A percentile compares a stretch with the other conserved stretches of the same genome.
Conservation (phyloP, 2,797 vertebrate species). For the Syndactyla subalaris region DNA sequence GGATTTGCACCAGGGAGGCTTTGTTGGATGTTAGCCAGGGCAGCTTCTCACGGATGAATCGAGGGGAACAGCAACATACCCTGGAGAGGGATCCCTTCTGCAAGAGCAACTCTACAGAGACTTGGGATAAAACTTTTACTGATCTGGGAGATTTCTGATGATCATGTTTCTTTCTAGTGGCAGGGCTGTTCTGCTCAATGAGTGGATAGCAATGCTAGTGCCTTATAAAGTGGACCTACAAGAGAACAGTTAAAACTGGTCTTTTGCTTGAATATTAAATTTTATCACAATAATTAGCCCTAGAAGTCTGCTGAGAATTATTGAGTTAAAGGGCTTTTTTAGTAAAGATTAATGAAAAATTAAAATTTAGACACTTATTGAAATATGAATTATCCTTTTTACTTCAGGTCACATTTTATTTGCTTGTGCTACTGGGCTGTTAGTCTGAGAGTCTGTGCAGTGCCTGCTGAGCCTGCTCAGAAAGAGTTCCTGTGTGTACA, state of each 20-base stretch:
- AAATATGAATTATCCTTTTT: background rate
- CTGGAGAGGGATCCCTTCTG: background rate
- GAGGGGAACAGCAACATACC: background rate
- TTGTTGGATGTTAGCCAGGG: background rate
- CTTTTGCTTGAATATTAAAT: background rate
- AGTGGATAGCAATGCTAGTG: background rate
- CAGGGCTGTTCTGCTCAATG: background rate
- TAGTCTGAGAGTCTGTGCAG: background rate
- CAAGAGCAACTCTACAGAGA: background rate
- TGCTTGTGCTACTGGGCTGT: background rate
- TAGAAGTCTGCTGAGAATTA: background rate
- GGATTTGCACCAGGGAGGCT: background rate
- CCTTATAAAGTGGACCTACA: background rate
- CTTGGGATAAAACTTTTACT: background rate
- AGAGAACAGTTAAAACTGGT: background rate
- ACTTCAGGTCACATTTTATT: background rate
- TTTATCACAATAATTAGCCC: background rate
- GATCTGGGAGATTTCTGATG: background rate
- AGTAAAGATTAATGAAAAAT: background rate
- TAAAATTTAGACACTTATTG: background rate
- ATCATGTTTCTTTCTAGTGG: background rate
- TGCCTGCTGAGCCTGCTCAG: background rate
- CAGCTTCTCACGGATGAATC: fast-evolving
- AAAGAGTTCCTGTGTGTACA: fast-evolving
- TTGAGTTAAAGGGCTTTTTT: background rate